Percentiles rank a stretch among this genome's conserved stretches.
phyloP scores from a whole-genome alignment of 2,888 invertebrate species.

The Campopleginae sp. region DNA sequence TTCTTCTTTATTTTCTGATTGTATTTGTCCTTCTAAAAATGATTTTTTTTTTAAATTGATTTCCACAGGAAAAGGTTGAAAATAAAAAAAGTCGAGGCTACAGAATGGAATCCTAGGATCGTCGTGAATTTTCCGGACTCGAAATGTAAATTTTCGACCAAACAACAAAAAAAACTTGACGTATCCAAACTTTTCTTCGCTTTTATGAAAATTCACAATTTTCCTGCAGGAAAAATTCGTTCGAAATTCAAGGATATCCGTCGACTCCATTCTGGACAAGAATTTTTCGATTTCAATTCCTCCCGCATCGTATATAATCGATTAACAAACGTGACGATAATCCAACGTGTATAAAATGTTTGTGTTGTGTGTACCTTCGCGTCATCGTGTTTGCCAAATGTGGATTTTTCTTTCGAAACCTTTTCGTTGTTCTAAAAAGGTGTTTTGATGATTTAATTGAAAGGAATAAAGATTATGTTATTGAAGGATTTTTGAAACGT shows the following conservation, averaged over 20 bases:
- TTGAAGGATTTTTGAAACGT: background rate
- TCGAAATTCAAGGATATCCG: no score
- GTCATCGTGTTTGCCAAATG: slow-evolving; percentile 72
- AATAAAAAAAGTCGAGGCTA: no score
- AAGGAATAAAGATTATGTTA: background rate
- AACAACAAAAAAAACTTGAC: no score
- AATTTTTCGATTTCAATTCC: no score
- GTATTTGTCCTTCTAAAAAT: slow-evolving; percentile 67
- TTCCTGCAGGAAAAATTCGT: no score
- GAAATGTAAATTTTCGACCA: no score
- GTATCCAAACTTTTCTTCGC: no score
- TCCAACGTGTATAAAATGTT: slow-evolving; percentile 2
- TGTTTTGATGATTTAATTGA: slow-evolving; percentile 1
- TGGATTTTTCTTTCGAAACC: slow-evolving; percentile 73
- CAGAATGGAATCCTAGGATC: no score
- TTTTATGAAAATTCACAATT: no score
- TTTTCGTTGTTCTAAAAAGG: slow-evolving; percentile 71
- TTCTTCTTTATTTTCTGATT: slow-evolving; percentile 66
- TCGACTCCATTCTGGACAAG: no score
- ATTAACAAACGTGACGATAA: background rate
- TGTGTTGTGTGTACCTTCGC: slow-evolving; percentile 72
- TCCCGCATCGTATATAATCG: background rate
- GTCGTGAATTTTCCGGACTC: no score
- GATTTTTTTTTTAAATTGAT: background rate
- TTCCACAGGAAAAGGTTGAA: background rate